phyloP scores from a whole-genome alignment of 2,888 invertebrate genomes.

The Ochlodes sylvanus region DNA sequence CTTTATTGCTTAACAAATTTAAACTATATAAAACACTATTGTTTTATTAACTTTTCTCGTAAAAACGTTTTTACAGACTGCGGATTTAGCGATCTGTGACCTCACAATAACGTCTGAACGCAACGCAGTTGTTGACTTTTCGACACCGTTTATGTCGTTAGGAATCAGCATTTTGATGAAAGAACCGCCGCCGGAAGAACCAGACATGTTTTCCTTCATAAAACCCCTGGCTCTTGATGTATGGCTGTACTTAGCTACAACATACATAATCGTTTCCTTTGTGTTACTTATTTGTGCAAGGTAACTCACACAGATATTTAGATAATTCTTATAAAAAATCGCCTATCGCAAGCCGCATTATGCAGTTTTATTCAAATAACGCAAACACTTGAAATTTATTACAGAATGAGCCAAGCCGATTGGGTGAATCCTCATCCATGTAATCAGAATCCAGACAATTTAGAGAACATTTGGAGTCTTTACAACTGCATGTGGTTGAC shows the following conservation, averaged over 20 bases:
- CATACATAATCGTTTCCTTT: conserved; percentile 93
- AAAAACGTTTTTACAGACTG: conserved; percentile 87
- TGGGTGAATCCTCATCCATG: conserved; percentile 98
- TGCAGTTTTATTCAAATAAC: not conserved
- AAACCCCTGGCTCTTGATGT: conserved; percentile 93
- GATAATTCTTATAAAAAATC: not conserved
- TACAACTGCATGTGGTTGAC: conserved; percentile 97
- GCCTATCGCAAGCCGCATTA: no score
- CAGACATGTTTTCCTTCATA: conserved; percentile 94
- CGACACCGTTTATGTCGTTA: conserved; percentile 98
- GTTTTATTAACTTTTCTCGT: not conserved
- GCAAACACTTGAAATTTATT: conserved; percentile 43
- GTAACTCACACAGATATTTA: conserved; percentile 59
- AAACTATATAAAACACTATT: no score
- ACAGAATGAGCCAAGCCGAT: conserved; percentile 94
- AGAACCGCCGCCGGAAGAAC: conserved; percentile 90
- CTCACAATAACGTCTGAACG: conserved; percentile 96
- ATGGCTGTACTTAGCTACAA: conserved; percentile 94
- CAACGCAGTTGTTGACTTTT: conserved; percentile 94
- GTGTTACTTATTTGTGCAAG: conserved; percentile 92
- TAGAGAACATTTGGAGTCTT: conserved; percentile 94
- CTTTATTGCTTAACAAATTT: no score
- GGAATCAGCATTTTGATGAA: conserved; percentile 95
- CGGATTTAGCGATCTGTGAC: conserved; percentile 96
- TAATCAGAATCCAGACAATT: conserved; percentile 91